Base-by-base conservation (phyloP, 2,888 invertebrate genomes). In the Limnephilus lunatus region DNA sequence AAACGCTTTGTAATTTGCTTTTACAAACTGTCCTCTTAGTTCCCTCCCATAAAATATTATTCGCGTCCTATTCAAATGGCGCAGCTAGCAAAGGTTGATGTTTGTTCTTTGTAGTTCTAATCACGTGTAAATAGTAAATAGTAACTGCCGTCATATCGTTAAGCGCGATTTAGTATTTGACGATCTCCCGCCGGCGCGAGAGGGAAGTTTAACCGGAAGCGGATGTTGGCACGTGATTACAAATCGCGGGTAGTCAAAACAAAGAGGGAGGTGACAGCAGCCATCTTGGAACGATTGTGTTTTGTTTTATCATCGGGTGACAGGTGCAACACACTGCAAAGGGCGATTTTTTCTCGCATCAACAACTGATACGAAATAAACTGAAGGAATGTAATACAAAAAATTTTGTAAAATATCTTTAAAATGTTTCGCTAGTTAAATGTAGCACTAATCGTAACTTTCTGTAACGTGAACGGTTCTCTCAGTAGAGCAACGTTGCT, bases 211-310 rank as follows among this genome's bases (percentile, higher is more conserved):
- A 85, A 81, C 92, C 91, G 93, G 93, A 93, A 93, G 87, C 93
- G 93, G 93, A 93, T 93, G 93, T 92, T 92, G 91, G 91, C 93
- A 92, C 92, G 93, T 93, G 93, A 93, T 93, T 91, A 92, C 92
- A 91, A 92, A 90, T 91, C 87, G 91, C 83, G 91, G 90, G 89
- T 80, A 32, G 85, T 89, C 89, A 90, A 85, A 91, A 90, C 89
- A 83, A 91, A 85, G 85, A 88, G 80, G 85, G 85, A 82, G 85
- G 91, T 83, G 89, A 68, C 81, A 81, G 91, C 89, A 30, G 91
- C 89, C 89, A 85, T 91, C 91, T 91, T 91, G 87, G 53, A 11
- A 83, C 83, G 83, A 53, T 81, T 89, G 83, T 89, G 86, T 91
- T 68, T 68, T 25, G 19, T 68, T 68, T 82, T 90, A 44, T 30